Evolutionary conservation across 2,797 vertebrate genomes (phyloP).

Genomic region (Synanceia verrucosa): DNA sequence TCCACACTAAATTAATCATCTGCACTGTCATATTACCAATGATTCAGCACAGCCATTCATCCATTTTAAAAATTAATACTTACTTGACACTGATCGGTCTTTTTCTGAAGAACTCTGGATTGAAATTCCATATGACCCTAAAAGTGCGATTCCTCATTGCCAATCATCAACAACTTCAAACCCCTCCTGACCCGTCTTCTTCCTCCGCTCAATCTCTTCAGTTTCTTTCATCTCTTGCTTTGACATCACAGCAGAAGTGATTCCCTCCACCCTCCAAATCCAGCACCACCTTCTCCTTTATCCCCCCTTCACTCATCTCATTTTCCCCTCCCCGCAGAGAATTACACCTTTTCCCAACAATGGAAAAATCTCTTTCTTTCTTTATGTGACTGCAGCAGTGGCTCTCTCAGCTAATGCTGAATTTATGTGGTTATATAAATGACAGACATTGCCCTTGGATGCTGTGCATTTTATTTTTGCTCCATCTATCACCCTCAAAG

Average conservation of each 20-base stretch:
- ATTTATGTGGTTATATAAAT: constrained; percentile 69
- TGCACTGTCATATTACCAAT: not conserved
- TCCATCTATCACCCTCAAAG: constrained; percentile 50
- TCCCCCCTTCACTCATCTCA: constrained; percentile 5
- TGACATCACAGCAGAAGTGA: constrained; percentile 1
- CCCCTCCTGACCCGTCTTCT: not conserved
- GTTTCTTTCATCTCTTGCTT: not conserved
- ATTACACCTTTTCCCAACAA: constrained; percentile 27
- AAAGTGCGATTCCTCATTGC: constrained; percentile 4
- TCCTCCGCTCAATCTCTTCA: not conserved
- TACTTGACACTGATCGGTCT: not conserved
- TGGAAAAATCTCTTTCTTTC: constrained; percentile 21
- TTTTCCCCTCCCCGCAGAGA: constrained; percentile 14
- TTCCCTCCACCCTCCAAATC: constrained; percentile 8
- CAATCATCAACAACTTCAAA: constrained; percentile 8
- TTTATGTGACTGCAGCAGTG: constrained; percentile 34
- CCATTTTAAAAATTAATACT: constrained; percentile 1
- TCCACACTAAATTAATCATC: not conserved
- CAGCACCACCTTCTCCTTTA: constrained; percentile 6
- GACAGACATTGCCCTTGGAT: constrained; percentile 63
- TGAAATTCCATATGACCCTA: not conserved
- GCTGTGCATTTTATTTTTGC: constrained; percentile 32
- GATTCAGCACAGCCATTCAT: not conserved
- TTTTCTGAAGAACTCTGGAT: not conserved
- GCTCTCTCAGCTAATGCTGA: constrained; percentile 54